Evolutionary conservation across 2,888 invertebrate species (phyloP).

Genomic region (Achlya flavicornis): DNA sequence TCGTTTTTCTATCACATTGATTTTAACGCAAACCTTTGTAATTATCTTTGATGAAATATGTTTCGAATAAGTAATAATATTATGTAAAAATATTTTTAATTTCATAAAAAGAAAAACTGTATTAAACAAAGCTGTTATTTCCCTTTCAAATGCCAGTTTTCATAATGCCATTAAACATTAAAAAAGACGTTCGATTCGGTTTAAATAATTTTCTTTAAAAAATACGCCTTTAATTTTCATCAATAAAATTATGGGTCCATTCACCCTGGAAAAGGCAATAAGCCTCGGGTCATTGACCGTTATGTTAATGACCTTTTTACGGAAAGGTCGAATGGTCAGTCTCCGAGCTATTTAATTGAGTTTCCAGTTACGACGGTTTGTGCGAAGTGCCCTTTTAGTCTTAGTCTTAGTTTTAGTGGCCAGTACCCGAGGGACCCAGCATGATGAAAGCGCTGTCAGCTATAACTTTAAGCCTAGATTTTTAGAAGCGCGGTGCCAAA

Average conservation of each 20-base stretch:
- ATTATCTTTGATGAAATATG: no score
- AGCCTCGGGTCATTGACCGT: not conserved
- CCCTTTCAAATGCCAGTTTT: no score
- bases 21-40: no score
- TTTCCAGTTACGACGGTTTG: conserved; percentile 3
- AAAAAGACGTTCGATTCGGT: no score
- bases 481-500: not conserved
- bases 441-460: not conserved
- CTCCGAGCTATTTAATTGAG: not conserved
- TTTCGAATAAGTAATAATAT: no score
- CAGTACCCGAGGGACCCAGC: not conserved
- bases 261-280: not conserved
- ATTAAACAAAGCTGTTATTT: no score
- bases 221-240: not conserved
- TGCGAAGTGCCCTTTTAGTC: not conserved
- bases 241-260: not conserved
- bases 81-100: no score
- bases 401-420: conserved; percentile 1
- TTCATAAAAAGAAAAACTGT: no score
- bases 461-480: not conserved
- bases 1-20: no score
- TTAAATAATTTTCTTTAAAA: no score
- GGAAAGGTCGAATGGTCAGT: not conserved
- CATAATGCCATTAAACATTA: no score
- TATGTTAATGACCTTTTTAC: conserved; percentile 1